Conservation (phyloP, 2,797 vertebrate species). For the Oreochromis grahami region DNA sequence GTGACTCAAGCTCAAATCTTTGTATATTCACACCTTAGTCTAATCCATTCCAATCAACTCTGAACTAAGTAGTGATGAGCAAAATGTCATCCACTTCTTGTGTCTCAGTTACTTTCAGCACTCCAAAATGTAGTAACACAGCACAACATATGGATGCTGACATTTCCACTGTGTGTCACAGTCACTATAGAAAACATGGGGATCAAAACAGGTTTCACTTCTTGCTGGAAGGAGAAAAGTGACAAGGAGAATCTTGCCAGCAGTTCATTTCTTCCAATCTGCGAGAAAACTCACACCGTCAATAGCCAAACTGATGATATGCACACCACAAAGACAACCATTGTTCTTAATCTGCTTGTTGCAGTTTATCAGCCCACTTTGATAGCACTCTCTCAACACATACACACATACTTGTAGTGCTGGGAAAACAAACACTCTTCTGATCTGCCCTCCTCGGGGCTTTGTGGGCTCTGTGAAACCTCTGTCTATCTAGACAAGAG, state of each 20-base stretch:
- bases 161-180: not conserved
- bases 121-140: not conserved
- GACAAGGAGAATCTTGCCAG: slow-evolving; percentile 15
- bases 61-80: not conserved
- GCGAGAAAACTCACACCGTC: slow-evolving; percentile 11
- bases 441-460: slow-evolving; percentile 49
- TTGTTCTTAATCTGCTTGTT: slow-evolving; percentile 53
- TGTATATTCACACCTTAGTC: not conserved
- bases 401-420: not conserved
- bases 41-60: not conserved
- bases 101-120: not conserved
- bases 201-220: slow-evolving; percentile 24
- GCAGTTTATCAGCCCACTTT: slow-evolving; percentile 39
- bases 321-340: slow-evolving; percentile 23
- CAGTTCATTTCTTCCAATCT: slow-evolving; percentile 15
- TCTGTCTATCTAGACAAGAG: slow-evolving; percentile 52
- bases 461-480: slow-evolving; percentile 46
- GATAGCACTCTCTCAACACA: slow-evolving; percentile 13
- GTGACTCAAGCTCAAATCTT: not conserved
- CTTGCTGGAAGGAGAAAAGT: not conserved
- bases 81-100: not conserved
- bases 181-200: not conserved
- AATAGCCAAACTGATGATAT: slow-evolving; percentile 11
- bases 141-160: not conserved
- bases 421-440: slow-evolving; percentile 56